phyloP scores from a whole-genome alignment of 2,888 invertebrate genomes.

The Dyspetes luteomarginatus region DNA sequence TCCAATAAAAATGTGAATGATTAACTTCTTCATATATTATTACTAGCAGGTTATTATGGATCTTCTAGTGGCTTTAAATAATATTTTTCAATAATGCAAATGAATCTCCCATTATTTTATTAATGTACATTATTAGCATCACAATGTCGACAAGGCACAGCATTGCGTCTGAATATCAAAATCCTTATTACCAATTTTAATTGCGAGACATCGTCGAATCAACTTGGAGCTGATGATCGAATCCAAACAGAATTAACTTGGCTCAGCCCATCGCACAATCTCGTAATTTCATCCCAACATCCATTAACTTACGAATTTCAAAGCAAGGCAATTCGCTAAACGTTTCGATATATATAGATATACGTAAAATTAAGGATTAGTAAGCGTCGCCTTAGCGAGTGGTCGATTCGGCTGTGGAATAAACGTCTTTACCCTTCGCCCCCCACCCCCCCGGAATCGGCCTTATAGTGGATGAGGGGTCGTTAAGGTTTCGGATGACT shows the following conservation, averaged over 20 bases:
- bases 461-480: conserved; percentile 58
- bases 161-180: too few species aligned
- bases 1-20: neutral
- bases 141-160: too few species aligned
- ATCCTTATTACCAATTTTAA: too few species aligned
- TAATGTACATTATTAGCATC: too few species aligned
- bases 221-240: neutral
- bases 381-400: conserved; percentile 7
- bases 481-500: conserved; percentile 62
- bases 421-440: conserved; percentile 50
- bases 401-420: conserved; percentile 13
- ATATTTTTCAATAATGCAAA: too few species aligned
- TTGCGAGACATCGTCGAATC: too few species aligned
- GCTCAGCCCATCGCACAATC: neutral
- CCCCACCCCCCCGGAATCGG: too few species aligned
- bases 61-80: too few species aligned
- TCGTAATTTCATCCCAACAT: neutral
- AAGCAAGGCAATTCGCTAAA: neutral
- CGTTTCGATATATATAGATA: neutral
- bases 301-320: neutral
- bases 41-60: too few species aligned
- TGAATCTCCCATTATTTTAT: too few species aligned
- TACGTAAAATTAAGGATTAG: neutral
- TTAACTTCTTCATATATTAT: neutral
- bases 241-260: neutral